These are phyloP conservation scores for Maniola hyperantus DNA, from an alignment of 2,888 invertebrate species.

Conservation along the genomic window DNA sequence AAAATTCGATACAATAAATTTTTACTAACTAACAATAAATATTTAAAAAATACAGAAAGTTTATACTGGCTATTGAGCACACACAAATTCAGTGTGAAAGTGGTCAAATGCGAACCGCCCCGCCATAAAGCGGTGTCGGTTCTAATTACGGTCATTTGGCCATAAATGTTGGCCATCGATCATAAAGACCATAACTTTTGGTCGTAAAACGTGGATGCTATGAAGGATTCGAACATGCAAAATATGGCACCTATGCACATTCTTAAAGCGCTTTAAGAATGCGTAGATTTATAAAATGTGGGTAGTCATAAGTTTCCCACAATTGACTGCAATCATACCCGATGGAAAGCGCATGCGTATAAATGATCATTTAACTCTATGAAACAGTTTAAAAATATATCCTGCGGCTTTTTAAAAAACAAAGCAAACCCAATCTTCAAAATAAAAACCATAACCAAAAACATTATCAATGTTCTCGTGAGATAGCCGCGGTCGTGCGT, in stretches of 20 bases:
- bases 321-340: background rate
- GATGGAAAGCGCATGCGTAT: background rate
- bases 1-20: conserved; percentile 2
- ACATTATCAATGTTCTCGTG: conserved; percentile 25
- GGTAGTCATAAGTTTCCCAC: background rate
- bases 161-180: conserved; percentile 73
- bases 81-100: conserved; percentile 52
- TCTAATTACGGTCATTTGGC: conserved; percentile 72
- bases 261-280: conserved; percentile 5
- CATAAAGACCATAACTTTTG: conserved; percentile 72
- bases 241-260: conserved; percentile 39
- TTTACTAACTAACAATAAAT: conserved; percentile 6
- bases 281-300: conserved; percentile 4
- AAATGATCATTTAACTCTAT: background rate
- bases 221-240: conserved; percentile 54
- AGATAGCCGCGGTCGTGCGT: conserved; percentile 32
- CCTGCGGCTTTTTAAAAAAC: background rate
- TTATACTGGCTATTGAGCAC: conserved; percentile 40
- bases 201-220: conserved; percentile 56
- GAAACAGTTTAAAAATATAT: background rate
- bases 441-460: conserved; percentile 24
- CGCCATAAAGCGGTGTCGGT: conserved; percentile 54
- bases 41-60: conserved; percentile 23
- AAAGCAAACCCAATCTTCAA: conserved; percentile 15
- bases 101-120: conserved; percentile 57